Evolutionary conservation across 2,888 invertebrate genomes (phyloP), one percentile per base, ranked within the genome.

Genomic region (Andrena praecox): DNA sequence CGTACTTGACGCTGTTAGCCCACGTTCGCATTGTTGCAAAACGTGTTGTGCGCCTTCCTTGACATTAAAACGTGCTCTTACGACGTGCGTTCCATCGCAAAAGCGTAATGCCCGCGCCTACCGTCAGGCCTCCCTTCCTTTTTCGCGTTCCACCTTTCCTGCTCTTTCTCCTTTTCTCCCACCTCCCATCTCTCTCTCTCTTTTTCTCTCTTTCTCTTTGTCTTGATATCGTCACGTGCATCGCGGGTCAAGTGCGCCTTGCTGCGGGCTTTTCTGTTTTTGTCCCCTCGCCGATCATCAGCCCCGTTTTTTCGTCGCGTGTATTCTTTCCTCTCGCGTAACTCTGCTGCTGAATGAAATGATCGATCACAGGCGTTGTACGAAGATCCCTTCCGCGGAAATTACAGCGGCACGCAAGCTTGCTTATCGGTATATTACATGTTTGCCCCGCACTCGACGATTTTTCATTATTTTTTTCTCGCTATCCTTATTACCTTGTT

Each of bases 41-140:
- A 87, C 77, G 62, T 74, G 82, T 77, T 59, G 68, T 69, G 72
- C 76, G 80, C 80, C 83, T 88, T 84, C 88, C 89, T 89, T 89
- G 89, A 88, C 89, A 89, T 89, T 89, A 89, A 89, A 89, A 89
- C 86, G 82, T 71, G 66, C 85, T 69, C 80, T 82, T 42, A 63
- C 72, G 77, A 77, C 77, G 74, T 67, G 87, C 87, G 87, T 87
- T 87, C 82, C 87, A 87, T 87, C 80, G 84, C 72, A 62, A 84
- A 87, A 87, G 82, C 85, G 85, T 84, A 85, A 84, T 80, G 81
- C 70, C 76, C 78, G 76, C 87, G 75, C 85, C 82, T 80, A 85
- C 78, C 74, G 20, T 68, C 70, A 48, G n/a, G 31, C 71, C 52
- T 62, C 72, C 69, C 48, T 64, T 16, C 50, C 24, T 59, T 69